phyloP scores from a whole-genome alignment of 2,113 vertebrate species.

The Barnardius zonarius region DNA sequence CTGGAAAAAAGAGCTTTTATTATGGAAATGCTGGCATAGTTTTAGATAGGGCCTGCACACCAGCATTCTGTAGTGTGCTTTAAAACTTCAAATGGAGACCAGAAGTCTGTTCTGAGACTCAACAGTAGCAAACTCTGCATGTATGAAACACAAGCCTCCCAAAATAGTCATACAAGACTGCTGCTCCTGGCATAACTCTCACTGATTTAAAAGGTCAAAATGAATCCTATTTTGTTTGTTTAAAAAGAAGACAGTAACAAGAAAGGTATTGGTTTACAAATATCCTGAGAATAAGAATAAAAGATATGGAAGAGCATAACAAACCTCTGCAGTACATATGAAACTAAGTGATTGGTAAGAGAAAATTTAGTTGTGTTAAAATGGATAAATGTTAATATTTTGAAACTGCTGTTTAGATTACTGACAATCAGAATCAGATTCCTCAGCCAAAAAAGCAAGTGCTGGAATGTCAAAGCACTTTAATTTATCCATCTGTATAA shows the following conservation, averaged over 20 bases:
- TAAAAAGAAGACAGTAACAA: not conserved
- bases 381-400: not conserved
- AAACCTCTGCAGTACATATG: not conserved
- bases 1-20: conserved; percentile 53
- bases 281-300: not conserved
- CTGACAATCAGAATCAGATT: not conserved
- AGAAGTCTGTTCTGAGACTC: conserved; percentile 35
- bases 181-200: not conserved
- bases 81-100: conserved; percentile 57
- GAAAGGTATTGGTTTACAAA: not conserved
- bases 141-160: not conserved
- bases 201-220: not conserved
- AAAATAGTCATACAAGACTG: not conserved
- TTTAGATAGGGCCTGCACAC: not conserved
- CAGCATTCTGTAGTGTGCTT: not conserved
- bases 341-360: not conserved
- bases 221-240: not conserved
- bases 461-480: not conserved
- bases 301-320: not conserved
- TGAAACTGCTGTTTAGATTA: not conserved
- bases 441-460: not conserved
- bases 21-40: conserved; percentile 57
- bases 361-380: not conserved
- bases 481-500: not conserved
- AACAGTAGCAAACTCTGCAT: conserved; percentile 10